phyloP scores from a whole-genome alignment of 2,888 invertebrate species.

The Panorpa germanica region DNA sequence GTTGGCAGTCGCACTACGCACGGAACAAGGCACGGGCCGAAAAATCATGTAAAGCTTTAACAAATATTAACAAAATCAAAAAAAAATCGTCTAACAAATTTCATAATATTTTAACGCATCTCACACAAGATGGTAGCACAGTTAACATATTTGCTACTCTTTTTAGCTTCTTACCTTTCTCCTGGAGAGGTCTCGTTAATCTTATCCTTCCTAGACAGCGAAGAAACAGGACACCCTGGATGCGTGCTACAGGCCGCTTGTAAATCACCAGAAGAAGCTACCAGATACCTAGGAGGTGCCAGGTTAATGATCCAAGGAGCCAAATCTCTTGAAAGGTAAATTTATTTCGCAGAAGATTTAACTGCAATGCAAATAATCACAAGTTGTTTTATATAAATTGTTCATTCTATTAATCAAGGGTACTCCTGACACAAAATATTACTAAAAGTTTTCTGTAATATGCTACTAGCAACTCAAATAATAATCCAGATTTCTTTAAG shows the following conservation, averaged over 20 bases:
- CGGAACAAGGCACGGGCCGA: neutral
- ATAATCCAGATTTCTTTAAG: too few relatives aligned
- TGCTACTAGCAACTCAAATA: too few relatives aligned
- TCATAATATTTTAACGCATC: neutral
- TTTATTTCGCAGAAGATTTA: constrained; percentile 17
- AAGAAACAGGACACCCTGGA: constrained; percentile 49
- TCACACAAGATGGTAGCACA: constrained; percentile 1
- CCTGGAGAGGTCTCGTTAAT: constrained; percentile 16
- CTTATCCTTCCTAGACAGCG: constrained; percentile 34
- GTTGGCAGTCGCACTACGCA: constrained; percentile 23
- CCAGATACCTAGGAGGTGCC: constrained; percentile 57
- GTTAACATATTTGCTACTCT: neutral
- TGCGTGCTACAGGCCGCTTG: constrained; percentile 64
- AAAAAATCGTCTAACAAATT: neutral
- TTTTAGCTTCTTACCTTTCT: neutral
- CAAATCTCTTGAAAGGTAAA: constrained; percentile 45
- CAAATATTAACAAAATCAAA: neutral
- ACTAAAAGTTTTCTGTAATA: too few relatives aligned
- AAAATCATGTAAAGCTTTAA: neutral
- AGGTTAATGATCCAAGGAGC: constrained; percentile 53
- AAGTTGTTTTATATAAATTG: too few relatives aligned
- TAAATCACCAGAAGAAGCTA: constrained; percentile 49
- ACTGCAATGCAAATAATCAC: constrained; percentile 15
- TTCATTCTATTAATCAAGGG: too few relatives aligned
- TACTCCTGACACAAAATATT: too few relatives aligned